Evolutionary conservation across 2,113 vertebrate genomes (phyloP), one percentile per base, ranked within the genome.

Genomic region (Podarcis cretensis): DNA sequence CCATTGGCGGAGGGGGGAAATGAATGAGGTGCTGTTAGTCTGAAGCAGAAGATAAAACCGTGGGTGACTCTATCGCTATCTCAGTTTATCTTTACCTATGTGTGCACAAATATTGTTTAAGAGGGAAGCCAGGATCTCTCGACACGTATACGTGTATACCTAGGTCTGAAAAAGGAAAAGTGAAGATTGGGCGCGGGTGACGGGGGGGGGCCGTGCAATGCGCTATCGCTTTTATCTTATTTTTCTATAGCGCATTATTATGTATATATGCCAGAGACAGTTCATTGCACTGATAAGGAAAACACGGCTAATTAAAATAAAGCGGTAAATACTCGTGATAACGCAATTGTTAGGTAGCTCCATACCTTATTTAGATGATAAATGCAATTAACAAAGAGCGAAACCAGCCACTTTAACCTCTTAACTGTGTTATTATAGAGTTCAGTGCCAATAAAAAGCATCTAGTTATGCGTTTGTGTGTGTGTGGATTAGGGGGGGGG

Each of bases 281-380:
- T 93, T 96, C 94, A 95, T 90, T 89, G 91, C 92, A 81, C 84
- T 71, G 88, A 94, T 94, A 95, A 96, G 95, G 94, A 94, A 91
- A 94, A 86, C 88, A 66, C 57, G 79, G 93, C 93, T 96, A 95
- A 96, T 97, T 96, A 96, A 96, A 96, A 96, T 85, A 96, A 94
- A 96, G 90, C 93, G 91, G 87, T 94, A 97, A 96, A 96, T 95
- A 93, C 92, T 89, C 92, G 88, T 85, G 92, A 93, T 95, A 96
- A 95, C 90, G 80, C 91, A 91, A 84, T 93, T 91, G 92, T 90
- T 84, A 91, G 87, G 90, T 91, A 94, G 94, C 96, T 93, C 87
- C 90, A 91, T 88, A 85, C 89, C 91, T 95, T 95, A 93, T 94
- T 89, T 85, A 48, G 71, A 86, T n/a, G 94, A 95, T 96, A 92